phyloP scores from a whole-genome alignment of 1,140 invertebrate species.

The Gonatopus flavifemur region DNA sequence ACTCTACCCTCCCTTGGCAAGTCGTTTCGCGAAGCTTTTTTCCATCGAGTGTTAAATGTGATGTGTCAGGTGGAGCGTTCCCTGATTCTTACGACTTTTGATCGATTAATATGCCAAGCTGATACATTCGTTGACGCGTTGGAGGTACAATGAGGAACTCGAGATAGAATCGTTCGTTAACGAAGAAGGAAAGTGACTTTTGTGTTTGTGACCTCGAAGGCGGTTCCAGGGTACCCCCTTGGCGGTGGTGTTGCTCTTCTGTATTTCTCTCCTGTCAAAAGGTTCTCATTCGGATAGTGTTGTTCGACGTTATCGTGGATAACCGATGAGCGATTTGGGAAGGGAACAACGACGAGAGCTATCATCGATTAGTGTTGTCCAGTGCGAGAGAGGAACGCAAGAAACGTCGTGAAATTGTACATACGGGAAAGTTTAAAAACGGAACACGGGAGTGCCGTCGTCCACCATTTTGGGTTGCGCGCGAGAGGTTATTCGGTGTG shows the following conservation, averaged over 20 bases:
- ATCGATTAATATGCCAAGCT: not conserved
- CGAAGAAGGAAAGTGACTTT: not conserved
- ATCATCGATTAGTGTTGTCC: slow-evolving; percentile 10
- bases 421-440: slow-evolving; percentile 18
- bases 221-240: slow-evolving; percentile 16
- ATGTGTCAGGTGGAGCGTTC: too few species aligned
- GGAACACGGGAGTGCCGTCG: slow-evolving; percentile 49
- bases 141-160: not conserved
- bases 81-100: too few species aligned
- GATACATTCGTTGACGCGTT: not conserved
- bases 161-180: slow-evolving; percentile 8
- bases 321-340: not conserved
- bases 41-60: too few species aligned
- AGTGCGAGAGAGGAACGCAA: too few species aligned
- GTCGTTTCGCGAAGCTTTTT: slow-evolving; percentile 23
- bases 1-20: too few species aligned
- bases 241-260: slow-evolving; percentile 7
- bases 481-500: slow-evolving; percentile 43
- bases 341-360: slow-evolving; percentile 3
- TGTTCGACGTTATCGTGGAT: not conserved
- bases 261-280: not conserved
- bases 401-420: too few species aligned
- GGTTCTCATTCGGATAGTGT: not conserved
- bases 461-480: slow-evolving; percentile 55
- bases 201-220: slow-evolving; percentile 20